Percentiles rank a stretch among this genome's conserved stretches.
phyloP scores from a whole-genome alignment of 2,113 vertebrate species.

The Siphamia tubifer region DNA sequence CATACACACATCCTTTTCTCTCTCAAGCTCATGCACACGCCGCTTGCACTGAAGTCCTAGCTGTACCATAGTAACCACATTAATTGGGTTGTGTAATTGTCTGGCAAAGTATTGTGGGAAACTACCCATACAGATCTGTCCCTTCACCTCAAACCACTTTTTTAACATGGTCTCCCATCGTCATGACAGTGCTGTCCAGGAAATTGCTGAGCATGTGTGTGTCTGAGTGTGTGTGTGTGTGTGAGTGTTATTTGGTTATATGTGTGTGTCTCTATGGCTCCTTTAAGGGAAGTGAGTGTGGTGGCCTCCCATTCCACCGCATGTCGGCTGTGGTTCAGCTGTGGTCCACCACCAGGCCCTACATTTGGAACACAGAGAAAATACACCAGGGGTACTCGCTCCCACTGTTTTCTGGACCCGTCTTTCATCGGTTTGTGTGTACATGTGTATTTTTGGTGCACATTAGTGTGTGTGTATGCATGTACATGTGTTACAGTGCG shows the following conservation, averaged over 20 bases:
- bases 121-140: slow-evolving; percentile 62
- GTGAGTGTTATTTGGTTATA: slow-evolving; percentile 23
- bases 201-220: slow-evolving; percentile 61
- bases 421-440: slow-evolving; percentile 66
- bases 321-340: slow-evolving; percentile 74
- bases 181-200: slow-evolving; percentile 67
- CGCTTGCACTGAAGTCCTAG: slow-evolving; percentile 26
- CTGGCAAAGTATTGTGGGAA: slow-evolving; percentile 75
- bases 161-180: slow-evolving; percentile 69
- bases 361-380: slow-evolving; percentile 73
- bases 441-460: slow-evolving; percentile 54
- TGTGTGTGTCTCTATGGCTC: slow-evolving; percentile 49
- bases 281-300: slow-evolving; percentile 71
- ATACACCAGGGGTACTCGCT: slow-evolving; percentile 63
- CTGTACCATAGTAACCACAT: slow-evolving; percentile 70
- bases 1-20: slow-evolving; percentile 17
- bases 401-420: slow-evolving; percentile 64
- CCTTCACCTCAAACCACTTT: slow-evolving; percentile 68
- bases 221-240: slow-evolving; percentile 11
- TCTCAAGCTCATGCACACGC: not conserved
- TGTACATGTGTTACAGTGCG: slow-evolving; percentile 27
- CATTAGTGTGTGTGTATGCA: slow-evolving; percentile 3
- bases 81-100: slow-evolving; percentile 77
- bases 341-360: slow-evolving; percentile 73
- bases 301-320: slow-evolving; percentile 68